Evolutionary conservation across 2,797 vertebrate species (phyloP).

Genomic region (Buphagus erythrorhynchus): DNA sequence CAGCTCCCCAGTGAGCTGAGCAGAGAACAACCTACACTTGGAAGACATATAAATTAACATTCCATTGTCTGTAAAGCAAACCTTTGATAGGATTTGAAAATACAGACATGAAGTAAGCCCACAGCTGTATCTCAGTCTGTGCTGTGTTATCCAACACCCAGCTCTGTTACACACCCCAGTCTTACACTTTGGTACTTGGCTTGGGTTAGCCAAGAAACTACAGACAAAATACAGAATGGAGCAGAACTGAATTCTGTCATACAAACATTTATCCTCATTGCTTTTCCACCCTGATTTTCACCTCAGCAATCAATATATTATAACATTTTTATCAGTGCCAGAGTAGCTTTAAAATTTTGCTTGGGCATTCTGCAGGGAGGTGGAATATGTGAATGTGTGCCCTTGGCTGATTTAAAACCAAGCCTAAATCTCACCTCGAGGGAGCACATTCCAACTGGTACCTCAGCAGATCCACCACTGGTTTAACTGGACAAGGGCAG

Average conservation of each 20-base stretch:
- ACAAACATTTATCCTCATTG: not conserved
- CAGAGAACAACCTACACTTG: not conserved
- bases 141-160: rapidly evolving
- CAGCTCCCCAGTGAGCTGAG: not conserved
- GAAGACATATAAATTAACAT: not conserved
- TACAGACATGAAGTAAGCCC: too few relatives aligned
- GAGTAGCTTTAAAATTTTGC: not conserved
- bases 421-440: not conserved
- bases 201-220: not conserved
- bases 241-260: not conserved
- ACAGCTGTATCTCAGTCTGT: not conserved
- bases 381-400: not conserved
- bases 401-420: not conserved
- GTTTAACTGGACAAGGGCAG: not conserved
- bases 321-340: not conserved
- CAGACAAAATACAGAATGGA: not conserved
- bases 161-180: not conserved
- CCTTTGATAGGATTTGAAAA: not conserved
- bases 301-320: not conserved
- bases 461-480: not conserved
- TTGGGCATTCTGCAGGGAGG: not conserved
- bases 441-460: not conserved
- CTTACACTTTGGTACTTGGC: not conserved
- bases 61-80: not conserved
- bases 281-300: not conserved